Evolutionary conservation across 2,888 invertebrate species (phyloP), one percentile per base, ranked within the genome.

Genomic region (Entomobrya proxima): DNA sequence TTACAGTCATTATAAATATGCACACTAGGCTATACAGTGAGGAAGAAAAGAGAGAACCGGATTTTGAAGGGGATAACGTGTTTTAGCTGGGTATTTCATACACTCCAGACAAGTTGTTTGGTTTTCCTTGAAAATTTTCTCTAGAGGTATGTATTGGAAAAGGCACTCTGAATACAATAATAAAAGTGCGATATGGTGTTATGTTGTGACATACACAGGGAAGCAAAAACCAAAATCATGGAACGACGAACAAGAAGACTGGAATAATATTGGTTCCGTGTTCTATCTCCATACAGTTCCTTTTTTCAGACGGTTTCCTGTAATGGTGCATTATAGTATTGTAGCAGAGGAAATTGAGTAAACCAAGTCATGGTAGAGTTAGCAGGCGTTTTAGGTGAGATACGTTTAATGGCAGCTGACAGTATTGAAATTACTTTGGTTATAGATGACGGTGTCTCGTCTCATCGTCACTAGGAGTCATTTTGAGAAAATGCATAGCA

Each of bases 381-480:
- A 30, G 6, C 4, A 13, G 11, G 30, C 15, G 77, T 77, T 52
- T 58, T 58, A 77, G 77, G 77, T 77, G 77, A 77, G 58, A 77
- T 40, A 24, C 61, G n/a, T 37, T 58, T 75, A 40, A 77, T 40
- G 40, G 77, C 27, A 61, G 58, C n/a, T 77, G 77, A 77, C 77
- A 77, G 61, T 77, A 77, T 76, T 77, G 77, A 77, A 77, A 77
- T 77, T 77, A 77, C 58, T 77, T 77, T 77, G 11, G 75, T 75
- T 75, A 75, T 75, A 21, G 55, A 75, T 75, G 75, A 35, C 18
- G 18, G 13, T 30, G 61, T 61, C 44, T 44, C 44, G 15, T 13
- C 15, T 44, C 44, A 44, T 11, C 7, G 9, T 44, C 15, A 11
- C 9, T 44, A 15, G 15, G 44, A 44, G 15, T 7, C 44, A 11